A percentile compares a stretch with the other conserved stretches of the same genome.
Conservation (phyloP, 2,888 invertebrate genomes). For the Orthosia gothica region DNA sequence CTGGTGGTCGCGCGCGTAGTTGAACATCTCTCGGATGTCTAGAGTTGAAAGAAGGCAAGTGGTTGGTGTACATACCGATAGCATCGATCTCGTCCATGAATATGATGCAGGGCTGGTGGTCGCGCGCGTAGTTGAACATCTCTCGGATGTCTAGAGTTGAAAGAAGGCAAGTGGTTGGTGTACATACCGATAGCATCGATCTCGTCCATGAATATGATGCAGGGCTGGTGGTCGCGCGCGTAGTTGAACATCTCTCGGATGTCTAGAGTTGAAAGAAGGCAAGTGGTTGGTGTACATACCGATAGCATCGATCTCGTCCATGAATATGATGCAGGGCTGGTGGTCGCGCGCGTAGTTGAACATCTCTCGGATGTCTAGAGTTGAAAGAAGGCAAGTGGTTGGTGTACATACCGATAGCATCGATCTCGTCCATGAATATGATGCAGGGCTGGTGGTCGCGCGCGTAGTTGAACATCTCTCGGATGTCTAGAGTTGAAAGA, state of each 20-base stretch:
- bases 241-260: constrained; percentile 99
- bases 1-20: constrained; percentile 99
- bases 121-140: constrained; percentile 99
- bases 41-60: too few species aligned
- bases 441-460: constrained; percentile 99
- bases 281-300: constrained; percentile 90
- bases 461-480: constrained; percentile 99
- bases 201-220: constrained; percentile 99
- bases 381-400: too few species aligned
- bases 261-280: neutral
- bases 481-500: constrained; percentile 93
- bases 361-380: constrained; percentile 99
- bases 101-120: constrained; percentile 99
- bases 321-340: constrained; percentile 99
- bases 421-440: constrained; percentile 99
- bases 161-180: too few species aligned
- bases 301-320: constrained; percentile 99
- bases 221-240: constrained; percentile 99
- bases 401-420: constrained; percentile 96
- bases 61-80: constrained; percentile 93
- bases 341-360: constrained; percentile 99
- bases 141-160: constrained; percentile 98
- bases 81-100: constrained; percentile 99
- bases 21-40: constrained; percentile 99
- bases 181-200: constrained; percentile 98